Percentiles rank a stretch among this genome's conserved stretches.
These are phyloP conservation scores for Melanogrammus aeglefinus DNA, from an alignment of 2,797 vertebrate species.

Conservation along the genomic window DNA sequence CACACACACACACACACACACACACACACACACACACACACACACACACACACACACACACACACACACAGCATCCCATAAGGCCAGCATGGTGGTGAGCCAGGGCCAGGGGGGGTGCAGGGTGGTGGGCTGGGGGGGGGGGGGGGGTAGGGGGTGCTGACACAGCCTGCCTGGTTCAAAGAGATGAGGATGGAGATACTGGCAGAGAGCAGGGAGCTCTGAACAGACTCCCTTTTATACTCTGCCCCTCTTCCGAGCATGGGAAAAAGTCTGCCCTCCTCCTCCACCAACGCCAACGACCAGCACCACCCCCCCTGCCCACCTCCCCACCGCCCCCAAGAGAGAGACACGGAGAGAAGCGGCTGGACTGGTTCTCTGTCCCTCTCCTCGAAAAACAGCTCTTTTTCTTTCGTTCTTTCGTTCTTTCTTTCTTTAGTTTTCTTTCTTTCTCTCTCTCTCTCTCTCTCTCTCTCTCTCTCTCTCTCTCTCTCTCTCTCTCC, in stretches of 20 bases:
- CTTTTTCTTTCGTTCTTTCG: not conserved
- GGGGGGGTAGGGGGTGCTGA: slow-evolving; percentile 58
- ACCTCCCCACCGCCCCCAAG: slow-evolving; percentile 7
- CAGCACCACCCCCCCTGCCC: slow-evolving; percentile 19
- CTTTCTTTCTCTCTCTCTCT: not conserved
- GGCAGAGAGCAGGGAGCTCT: slow-evolving; percentile 31
- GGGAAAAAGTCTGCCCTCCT: slow-evolving; percentile 56
- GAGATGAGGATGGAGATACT: slow-evolving; percentile 64
- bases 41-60: slow-evolving; percentile 10
- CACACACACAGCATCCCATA: slow-evolving; percentile 19
- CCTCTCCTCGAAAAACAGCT: not conserved
- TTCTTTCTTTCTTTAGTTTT: not conserved
- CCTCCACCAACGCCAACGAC: slow-evolving; percentile 34
- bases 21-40: slow-evolving; percentile 8
- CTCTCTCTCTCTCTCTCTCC: not conserved
- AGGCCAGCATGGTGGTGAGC: slow-evolving; percentile 16
- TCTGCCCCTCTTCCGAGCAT: slow-evolving; percentile 50
- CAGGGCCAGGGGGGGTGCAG: not conserved
- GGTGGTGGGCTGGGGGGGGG: not conserved
- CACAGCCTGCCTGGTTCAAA: slow-evolving; percentile 67
- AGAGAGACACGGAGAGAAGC: not conserved
- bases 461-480: not conserved
- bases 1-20: slow-evolving; percentile 4
- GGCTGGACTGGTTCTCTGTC: not conserved
- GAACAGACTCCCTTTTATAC: slow-evolving; percentile 69